Conservation (phyloP, 2,888 invertebrate genomes). For the Phragmatobia fuliginosa region DNA sequence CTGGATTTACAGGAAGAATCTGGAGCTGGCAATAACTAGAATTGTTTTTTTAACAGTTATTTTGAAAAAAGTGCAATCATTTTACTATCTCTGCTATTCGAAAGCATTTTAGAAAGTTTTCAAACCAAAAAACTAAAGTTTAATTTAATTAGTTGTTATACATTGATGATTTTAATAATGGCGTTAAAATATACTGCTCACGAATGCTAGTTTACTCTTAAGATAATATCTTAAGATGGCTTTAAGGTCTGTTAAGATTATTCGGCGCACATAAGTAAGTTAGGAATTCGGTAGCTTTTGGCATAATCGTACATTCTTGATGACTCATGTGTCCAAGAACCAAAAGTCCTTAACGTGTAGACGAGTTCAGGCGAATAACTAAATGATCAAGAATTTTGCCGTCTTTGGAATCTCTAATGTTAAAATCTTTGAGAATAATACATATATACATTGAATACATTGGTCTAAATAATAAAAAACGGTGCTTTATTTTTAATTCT, state of each 20-base stretch:
- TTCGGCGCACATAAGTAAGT: neutral
- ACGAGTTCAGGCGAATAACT: neutral
- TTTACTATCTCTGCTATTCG: neutral
- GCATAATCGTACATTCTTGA: slow-evolving; percentile 1
- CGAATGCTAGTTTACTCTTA: neutral
- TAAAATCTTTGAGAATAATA: no score
- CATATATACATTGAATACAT: no score
- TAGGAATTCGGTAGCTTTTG: slow-evolving; percentile 1
- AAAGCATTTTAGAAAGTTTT: slow-evolving; percentile 3
- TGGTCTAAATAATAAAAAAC: no score
- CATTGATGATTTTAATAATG: neutral
- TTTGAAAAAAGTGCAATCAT: neutral
- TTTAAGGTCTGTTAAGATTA: neutral
- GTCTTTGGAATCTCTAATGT: neutral
- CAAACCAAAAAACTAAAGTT: neutral
- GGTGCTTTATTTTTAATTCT: no score
- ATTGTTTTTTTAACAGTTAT: neutral
- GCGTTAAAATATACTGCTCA: neutral
- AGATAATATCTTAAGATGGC: neutral
- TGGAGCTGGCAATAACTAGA: neutral
- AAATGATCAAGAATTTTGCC: neutral
- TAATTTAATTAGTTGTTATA: neutral
- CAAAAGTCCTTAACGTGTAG: neutral
- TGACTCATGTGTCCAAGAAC: slow-evolving; percentile 1
- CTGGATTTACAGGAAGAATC: slow-evolving; percentile 11